Percentiles rank a stretch among this genome's conserved stretches.
These are phyloP conservation scores for Argynnis bischoffii DNA, from an alignment of 2,888 invertebrate genomes.

Conservation along the genomic window DNA sequence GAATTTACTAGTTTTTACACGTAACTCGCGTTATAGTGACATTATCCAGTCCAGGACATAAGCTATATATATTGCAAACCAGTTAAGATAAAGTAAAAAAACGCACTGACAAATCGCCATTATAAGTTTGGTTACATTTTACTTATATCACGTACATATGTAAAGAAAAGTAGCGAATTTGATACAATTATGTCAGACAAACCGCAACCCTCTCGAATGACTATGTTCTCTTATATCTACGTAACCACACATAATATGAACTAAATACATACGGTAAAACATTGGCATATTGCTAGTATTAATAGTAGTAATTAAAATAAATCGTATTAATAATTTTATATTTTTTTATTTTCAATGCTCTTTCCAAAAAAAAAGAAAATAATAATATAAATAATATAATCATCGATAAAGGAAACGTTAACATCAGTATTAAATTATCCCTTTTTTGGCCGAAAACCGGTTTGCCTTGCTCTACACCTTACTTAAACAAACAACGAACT, in stretches of 20 bases:
- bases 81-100: no score
- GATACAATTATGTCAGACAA: conserved; percentile 27
- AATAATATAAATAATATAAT: no score
- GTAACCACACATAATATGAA: background rate
- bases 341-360: no score
- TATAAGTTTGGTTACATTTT: no score
- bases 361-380: no score
- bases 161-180: conserved; percentile 8
- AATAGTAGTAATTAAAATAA: background rate
- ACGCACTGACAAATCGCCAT: no score
- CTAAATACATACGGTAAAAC: background rate
- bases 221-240: conserved; percentile 7
- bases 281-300: background rate
- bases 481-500: background rate
- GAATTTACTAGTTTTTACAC: no score
- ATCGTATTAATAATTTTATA: no score
- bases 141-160: background rate
- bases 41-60: no score
- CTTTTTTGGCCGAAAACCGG: background rate
- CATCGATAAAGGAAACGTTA: no score
- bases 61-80: no score
- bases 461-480: conserved; percentile 1
- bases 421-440: background rate
- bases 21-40: no score
- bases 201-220: conserved; percentile 25